Conservation (phyloP, 1,140 invertebrate genomes). For the Gryon sp. region DNA sequence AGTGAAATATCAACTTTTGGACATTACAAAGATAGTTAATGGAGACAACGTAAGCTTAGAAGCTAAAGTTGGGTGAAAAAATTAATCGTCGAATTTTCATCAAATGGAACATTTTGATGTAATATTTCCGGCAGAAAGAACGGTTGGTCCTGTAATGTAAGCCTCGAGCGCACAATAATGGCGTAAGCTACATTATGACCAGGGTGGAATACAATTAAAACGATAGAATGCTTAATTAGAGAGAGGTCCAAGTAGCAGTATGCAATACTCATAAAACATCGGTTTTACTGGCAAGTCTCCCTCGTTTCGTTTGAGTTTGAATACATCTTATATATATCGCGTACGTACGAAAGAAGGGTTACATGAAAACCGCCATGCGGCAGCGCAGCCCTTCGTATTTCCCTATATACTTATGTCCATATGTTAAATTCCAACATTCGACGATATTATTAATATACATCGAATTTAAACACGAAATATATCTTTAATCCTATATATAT, state of each 20-base stretch:
- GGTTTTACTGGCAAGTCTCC: conserved; percentile 67
- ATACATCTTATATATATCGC: conserved; percentile 62
- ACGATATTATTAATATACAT: conserved; percentile 44
- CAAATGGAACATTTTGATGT: conserved; percentile 52
- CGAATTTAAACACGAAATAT: conserved; percentile 36
- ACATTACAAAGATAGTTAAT: conserved; percentile 7
- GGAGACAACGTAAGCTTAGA: conserved; percentile 25
- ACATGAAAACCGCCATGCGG: conserved; percentile 47
- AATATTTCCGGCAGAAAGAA: conserved; percentile 38
- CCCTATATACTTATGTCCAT: conserved; percentile 21
- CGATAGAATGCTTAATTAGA: conserved; percentile 75
- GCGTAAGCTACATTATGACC: conserved; percentile 51
- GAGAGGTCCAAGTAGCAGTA: conserved; percentile 70
- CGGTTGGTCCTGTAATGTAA: conserved; percentile 28
- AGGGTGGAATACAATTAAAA: conserved; percentile 70
- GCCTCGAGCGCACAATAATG: conserved; percentile 49
- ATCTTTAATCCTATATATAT: no score
- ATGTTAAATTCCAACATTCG: conserved; percentile 8
- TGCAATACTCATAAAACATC: conserved; percentile 71
- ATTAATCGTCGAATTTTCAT: conserved; percentile 55
- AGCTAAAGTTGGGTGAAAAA: conserved; percentile 19
- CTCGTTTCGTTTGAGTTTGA: conserved; percentile 63
- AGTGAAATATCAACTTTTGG: no score
- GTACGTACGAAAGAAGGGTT: conserved; percentile 60
- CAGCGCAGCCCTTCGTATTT: conserved; percentile 20